A percentile compares a stretch with the other conserved stretches of the same genome.
Conservation (phyloP, 2,797 vertebrate species). For the Poeciliopsis turneri region DNA sequence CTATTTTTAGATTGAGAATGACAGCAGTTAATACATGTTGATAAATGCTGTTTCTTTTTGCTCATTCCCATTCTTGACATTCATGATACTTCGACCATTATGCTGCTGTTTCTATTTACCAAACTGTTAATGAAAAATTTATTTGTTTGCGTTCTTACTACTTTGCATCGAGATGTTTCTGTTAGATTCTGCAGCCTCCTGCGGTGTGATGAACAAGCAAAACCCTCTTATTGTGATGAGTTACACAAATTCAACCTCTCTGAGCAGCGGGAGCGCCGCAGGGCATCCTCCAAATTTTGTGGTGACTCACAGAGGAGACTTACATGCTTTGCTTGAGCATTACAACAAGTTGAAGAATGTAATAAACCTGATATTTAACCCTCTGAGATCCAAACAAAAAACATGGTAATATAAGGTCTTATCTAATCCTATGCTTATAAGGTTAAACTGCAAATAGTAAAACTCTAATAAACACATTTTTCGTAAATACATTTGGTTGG, state of each 20-base stretch:
- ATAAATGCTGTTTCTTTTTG: slow-evolving; percentile 76
- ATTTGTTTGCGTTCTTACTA: slow-evolving; percentile 86
- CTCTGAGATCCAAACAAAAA: slow-evolving; percentile 71
- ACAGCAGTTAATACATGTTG: slow-evolving; percentile 69
- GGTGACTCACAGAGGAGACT: slow-evolving; percentile 59
- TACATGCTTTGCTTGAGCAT: slow-evolving; percentile 68
- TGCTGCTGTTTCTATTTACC: slow-evolving; percentile 87
- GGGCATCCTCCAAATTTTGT: slow-evolving; percentile 55
- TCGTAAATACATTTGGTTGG: slow-evolving; percentile 83
- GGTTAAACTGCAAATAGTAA: slow-evolving; percentile 87
- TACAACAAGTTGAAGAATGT: slow-evolving; percentile 76
- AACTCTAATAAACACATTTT: slow-evolving; percentile 87
- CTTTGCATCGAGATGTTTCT: slow-evolving; percentile 80
- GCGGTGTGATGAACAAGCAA: slow-evolving; percentile 74
- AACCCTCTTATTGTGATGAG: slow-evolving; percentile 66
- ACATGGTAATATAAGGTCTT: slow-evolving; percentile 19
- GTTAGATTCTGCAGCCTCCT: slow-evolving; percentile 79
- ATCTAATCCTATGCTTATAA: slow-evolving; percentile 65
- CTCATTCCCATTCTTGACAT: slow-evolving; percentile 84
- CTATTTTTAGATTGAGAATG: slow-evolving; percentile 63
- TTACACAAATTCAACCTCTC: slow-evolving; percentile 58
- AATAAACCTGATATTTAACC: slow-evolving; percentile 83
- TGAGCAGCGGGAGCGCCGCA: slow-evolving; percentile 24
- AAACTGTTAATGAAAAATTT: slow-evolving; percentile 87
- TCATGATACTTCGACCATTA: slow-evolving; percentile 83